Conservation (phyloP, 1,140 invertebrate genomes). For the Magallana ariakensis region DNA sequence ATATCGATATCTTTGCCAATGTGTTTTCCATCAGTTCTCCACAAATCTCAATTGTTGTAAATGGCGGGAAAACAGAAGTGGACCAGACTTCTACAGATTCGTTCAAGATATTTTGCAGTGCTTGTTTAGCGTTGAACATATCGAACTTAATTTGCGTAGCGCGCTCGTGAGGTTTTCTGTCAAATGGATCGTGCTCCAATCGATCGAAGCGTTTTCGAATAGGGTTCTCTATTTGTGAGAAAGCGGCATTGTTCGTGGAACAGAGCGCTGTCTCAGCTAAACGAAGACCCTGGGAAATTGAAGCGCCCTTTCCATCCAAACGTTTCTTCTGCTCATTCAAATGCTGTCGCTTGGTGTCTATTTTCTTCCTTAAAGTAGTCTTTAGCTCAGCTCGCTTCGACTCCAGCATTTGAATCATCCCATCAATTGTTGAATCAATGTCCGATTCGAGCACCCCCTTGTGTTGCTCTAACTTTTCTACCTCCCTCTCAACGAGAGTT, state of each 20-base stretch:
- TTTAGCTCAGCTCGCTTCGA: slow-evolving; percentile 57
- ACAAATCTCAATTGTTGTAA: slow-evolving; percentile 24
- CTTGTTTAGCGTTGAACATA: neutral
- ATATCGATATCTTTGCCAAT: neutral
- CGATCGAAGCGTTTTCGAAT: slow-evolving; percentile 40
- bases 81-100: slow-evolving; percentile 45
- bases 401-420: slow-evolving; percentile 52
- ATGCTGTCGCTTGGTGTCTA: slow-evolving; percentile 54
- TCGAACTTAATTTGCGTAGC: slow-evolving; percentile 23
- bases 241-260: slow-evolving; percentile 49
- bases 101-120: slow-evolving; percentile 28
- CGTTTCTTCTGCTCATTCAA: slow-evolving; percentile 56
- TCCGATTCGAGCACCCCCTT: neutral
- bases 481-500: slow-evolving; percentile 1
- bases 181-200: slow-evolving; percentile 36
- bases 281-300: slow-evolving; percentile 53
- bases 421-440: slow-evolving; percentile 45
- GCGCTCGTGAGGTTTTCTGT: slow-evolving; percentile 43
- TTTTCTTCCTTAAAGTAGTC: slow-evolving; percentile 47
- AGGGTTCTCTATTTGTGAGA: slow-evolving; percentile 46
- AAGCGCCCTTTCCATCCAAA: slow-evolving; percentile 51
- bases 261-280: slow-evolving; percentile 56
- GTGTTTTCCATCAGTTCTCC: neutral
- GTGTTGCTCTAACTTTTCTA: slow-evolving; percentile 4
- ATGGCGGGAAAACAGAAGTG: slow-evolving; percentile 42